Evolutionary conservation across 2,888 invertebrate genomes (phyloP), one percentile per base, ranked within the genome.

Genomic region (Folsomia manolachei): DNA sequence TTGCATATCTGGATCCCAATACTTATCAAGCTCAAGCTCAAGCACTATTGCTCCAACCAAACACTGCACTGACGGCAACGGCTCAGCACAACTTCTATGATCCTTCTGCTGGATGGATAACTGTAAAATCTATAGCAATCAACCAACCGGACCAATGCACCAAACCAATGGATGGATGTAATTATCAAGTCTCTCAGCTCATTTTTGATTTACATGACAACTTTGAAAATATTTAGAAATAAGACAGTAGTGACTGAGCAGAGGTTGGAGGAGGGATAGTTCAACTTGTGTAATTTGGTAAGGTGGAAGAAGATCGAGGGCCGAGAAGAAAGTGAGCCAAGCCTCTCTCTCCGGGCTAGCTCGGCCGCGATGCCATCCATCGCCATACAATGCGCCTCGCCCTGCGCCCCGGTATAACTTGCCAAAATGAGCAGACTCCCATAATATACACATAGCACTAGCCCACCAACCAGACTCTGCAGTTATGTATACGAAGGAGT

Each of bases 261-360:
- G 62, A 62, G 64, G 26, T 64, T n/a, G 39, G 66, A 52, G 66
- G 66, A 39, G 14, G 39, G 14, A 14, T 39, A 9, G 39, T 39
- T 66, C 9, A 66, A 66, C 27, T 64, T n/a, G 66, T 51, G 66
- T 64, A 19, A 64, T 26, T 27, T 27, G 64, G 64, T 25, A 39
- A 39, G 39, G 39, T 39, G 39, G 39, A 39, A 39, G 39, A 39
- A 39, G 39, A 39, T n/a, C n/a, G n/a, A n/a, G n/a, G 18, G 56
- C n/a, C 21, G 56, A 21, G 56, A 21, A 56, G 21, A 56, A 21
- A 56, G 56, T 19, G 56, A 56, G 56, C 56, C 56, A 56, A 56
- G 56, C 56, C 56, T 56, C 56, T 51, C 51, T 56, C 56, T 56
- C 56, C 19, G 11, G 4, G 4, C 21, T 7, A 7, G 56, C 19